phyloP scores from a whole-genome alignment of 2,797 vertebrate genomes.

The Argyrosomus regius region DNA sequence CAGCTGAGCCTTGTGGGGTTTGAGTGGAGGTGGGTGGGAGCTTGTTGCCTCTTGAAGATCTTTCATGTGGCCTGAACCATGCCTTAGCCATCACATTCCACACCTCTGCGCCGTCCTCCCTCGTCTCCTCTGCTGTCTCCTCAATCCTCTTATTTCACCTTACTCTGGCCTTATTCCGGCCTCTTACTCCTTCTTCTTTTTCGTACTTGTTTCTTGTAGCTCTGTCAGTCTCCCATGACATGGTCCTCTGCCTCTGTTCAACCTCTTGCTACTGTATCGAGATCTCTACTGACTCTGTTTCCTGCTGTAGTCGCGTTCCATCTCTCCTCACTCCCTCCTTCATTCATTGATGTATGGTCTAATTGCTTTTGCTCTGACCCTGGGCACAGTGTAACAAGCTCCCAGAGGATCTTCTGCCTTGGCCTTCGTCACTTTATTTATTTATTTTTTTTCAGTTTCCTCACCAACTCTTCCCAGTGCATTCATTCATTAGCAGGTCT shows the following conservation, averaged over 20 bases:
- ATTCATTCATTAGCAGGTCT: slow-evolving; percentile 89
- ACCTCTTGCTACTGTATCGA: slow-evolving; percentile 38
- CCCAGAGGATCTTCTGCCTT: slow-evolving; percentile 85
- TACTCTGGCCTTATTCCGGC: slow-evolving; percentile 21
- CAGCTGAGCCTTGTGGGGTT: slow-evolving; percentile 55
- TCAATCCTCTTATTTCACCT: slow-evolving; percentile 34
- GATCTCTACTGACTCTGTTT: slow-evolving; percentile 52
- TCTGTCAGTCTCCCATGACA: slow-evolving; percentile 33
- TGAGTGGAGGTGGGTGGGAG: slow-evolving; percentile 51
- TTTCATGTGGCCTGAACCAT: slow-evolving; percentile 59
- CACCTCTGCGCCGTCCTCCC: slow-evolving; percentile 32
- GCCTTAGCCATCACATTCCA: slow-evolving; percentile 29
- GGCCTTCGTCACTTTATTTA: slow-evolving; percentile 72
- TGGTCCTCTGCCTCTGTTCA: slow-evolving; percentile 17
- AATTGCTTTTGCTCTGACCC: slow-evolving; percentile 88
- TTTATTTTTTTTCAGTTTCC: slow-evolving; percentile 56
- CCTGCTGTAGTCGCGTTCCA: slow-evolving; percentile 51
- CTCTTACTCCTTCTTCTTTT: slow-evolving; percentile 30
- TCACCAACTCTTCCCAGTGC: slow-evolving; percentile 66
- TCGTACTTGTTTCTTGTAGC: slow-evolving; percentile 16
- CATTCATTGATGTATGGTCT: slow-evolving; percentile 86
- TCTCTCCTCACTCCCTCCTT: slow-evolving; percentile 51
- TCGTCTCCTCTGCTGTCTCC: slow-evolving; percentile 22
- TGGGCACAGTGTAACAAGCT: slow-evolving; percentile 90
- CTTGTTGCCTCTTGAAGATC: slow-evolving; percentile 63